These are phyloP conservation scores for Palythoa heliodiscus DNA, from an alignment of 92 coral and sea anemone species.

Conservation along the genomic window DNA sequence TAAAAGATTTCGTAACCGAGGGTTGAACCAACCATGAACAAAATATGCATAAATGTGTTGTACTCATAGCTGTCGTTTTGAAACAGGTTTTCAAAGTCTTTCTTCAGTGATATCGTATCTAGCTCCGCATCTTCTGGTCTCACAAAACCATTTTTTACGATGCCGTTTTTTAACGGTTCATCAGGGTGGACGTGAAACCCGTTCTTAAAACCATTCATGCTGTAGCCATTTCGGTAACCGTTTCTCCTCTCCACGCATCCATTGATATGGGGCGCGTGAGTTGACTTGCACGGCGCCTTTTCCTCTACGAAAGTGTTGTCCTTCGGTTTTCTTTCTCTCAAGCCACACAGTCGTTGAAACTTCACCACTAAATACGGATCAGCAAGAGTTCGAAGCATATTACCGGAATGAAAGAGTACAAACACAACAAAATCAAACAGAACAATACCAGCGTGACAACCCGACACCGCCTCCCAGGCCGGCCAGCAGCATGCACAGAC, in stretches of 20 bases:
- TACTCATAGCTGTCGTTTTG: conserved; percentile 54
- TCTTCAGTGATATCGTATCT: conserved; percentile 40
- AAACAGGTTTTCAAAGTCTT: conserved; percentile 36
- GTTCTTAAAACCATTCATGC: conserved; percentile 45
- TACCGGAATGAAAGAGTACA: conserved; percentile 2
- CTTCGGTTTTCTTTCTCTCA: conserved; percentile 57
- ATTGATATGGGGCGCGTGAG: conserved; percentile 40
- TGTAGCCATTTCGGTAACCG: conserved; percentile 36
- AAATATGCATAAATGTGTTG: conserved; percentile 73
- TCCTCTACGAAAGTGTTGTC: conserved; percentile 5
- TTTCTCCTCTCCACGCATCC: conserved; percentile 46
- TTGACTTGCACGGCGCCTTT: conserved; percentile 41
- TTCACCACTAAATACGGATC: conserved; percentile 81
- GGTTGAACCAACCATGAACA: conserved; percentile 85
- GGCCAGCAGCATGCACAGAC: neutral
- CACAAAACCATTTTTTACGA: conserved; percentile 55
- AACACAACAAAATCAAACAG: neutral
- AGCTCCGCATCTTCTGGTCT: conserved; percentile 47
- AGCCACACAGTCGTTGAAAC: conserved; percentile 87
- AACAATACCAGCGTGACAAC: conserved; percentile 27
- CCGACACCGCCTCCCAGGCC: conserved; percentile 31
- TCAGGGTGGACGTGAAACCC: conserved; percentile 40
- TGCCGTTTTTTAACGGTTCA: conserved; percentile 40
- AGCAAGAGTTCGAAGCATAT: conserved; percentile 88
- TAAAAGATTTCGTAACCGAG: conserved; percentile 93